Evolutionary conservation across 2,797 vertebrate genomes (phyloP).

Genomic region (Rhinoraja longicauda): DNA sequence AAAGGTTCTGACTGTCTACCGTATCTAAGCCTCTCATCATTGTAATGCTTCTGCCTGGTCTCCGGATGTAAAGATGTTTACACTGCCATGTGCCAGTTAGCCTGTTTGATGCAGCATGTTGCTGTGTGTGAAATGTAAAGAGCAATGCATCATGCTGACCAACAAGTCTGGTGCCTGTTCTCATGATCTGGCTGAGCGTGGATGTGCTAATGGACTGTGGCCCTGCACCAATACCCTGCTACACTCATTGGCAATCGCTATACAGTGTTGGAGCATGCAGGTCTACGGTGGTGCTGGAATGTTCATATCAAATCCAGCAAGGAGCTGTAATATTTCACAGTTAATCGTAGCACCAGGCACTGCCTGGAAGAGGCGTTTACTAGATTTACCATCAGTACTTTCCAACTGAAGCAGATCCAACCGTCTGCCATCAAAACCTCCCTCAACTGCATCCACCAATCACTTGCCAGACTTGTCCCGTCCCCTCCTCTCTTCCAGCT

Average conservation of each 20-base stretch:
- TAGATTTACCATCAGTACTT: neutral
- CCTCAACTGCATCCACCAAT: too few species aligned
- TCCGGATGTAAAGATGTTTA: too few species aligned
- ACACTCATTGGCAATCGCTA: neutral
- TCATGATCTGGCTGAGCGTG: neutral
- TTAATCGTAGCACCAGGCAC: neutral
- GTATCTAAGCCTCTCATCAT: too few species aligned
- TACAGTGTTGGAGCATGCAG: neutral
- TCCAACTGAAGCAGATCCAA: neutral
- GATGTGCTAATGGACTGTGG: neutral
- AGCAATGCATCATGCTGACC: neutral
- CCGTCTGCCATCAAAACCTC: too few species aligned
- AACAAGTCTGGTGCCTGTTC: neutral
- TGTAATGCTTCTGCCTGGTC: too few species aligned
- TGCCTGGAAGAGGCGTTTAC: neutral
- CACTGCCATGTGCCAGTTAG: neutral
- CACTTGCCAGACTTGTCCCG: too few species aligned
- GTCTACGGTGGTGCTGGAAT: neutral
- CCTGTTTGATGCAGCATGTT: neutral
- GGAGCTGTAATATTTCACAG: neutral
- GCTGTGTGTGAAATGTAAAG: neutral
- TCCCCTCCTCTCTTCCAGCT: too few species aligned
- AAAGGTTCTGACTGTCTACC: too few species aligned
- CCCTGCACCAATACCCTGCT: neutral
- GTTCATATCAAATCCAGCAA: neutral